These are phyloP conservation scores for Tetraodon nigroviridis DNA, from an alignment of 2,113 vertebrate genomes.

Conservation along the genomic window DNA sequence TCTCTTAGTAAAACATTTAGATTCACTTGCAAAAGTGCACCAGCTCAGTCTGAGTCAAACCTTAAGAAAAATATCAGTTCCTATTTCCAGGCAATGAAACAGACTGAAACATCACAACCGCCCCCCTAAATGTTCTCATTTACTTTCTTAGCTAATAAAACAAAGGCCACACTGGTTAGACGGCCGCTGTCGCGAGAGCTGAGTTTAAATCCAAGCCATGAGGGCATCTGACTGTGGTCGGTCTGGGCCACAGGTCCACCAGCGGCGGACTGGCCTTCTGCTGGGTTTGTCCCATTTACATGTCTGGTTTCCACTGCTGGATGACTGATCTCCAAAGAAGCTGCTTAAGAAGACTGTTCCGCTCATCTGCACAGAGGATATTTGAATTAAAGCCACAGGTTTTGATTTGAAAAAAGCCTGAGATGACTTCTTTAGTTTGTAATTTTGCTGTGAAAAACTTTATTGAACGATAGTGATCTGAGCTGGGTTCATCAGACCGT, in stretches of 20 bases:
- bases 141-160: conserved; percentile 29
- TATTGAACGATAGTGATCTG: no score
- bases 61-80: conserved; percentile 20
- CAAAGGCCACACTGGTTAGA: conserved; percentile 38
- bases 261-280: conserved; percentile 27
- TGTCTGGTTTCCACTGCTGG: conserved; percentile 5
- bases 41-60: conserved; percentile 12
- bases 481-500: no score
- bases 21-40: conserved; percentile 18
- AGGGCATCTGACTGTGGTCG: conserved; percentile 42
- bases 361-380: background rate
- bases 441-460: no score
- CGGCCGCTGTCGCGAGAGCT: conserved; percentile 37
- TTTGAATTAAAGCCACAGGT: no score
- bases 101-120: conserved; percentile 1
- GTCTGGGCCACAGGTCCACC: conserved; percentile 36
- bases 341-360: background rate
- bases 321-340: conserved; percentile 9
- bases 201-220: conserved; percentile 22
- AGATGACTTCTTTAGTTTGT: no score
- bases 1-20: conserved; percentile 37
- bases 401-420: no score
- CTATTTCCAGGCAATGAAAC: conserved; percentile 12
- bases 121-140: conserved; percentile 21
- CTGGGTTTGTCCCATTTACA: conserved; percentile 31